Conservation (phyloP, 2,888 invertebrate genomes). For the Euplagia quadripunctaria region DNA sequence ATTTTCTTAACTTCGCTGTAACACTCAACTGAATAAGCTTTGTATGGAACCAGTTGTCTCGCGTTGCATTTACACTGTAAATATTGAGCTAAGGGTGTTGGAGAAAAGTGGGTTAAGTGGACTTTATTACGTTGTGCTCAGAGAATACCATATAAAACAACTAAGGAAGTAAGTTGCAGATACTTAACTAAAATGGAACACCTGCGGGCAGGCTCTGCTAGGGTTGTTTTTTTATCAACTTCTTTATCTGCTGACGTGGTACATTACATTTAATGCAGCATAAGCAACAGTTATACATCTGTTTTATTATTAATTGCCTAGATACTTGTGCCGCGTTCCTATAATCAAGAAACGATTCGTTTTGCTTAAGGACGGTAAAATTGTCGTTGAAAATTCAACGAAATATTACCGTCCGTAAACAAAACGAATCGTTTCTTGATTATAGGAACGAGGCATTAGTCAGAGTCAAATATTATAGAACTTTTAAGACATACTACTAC, state of each 20-base stretch:
- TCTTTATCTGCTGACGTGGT: neutral
- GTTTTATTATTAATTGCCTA: neutral
- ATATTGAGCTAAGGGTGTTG: conserved; percentile 33
- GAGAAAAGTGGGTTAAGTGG: conserved; percentile 39
- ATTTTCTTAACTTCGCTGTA: neutral
- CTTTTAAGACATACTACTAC: no score
- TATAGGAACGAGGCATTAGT: no score
- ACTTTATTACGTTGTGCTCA: conserved; percentile 43
- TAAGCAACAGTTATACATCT: neutral
- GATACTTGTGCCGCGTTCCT: no score
- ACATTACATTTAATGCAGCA: neutral
- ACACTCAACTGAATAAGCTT: conserved; percentile 17
- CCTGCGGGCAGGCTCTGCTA: neutral
- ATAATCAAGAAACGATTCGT: no score
- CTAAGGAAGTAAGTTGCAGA: conserved; percentile 19
- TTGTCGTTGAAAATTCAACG: no score
- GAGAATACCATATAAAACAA: conserved; percentile 36
- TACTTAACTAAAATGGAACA: conserved; percentile 12
- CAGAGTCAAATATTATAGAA: no score
- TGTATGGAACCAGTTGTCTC: conserved; percentile 15
- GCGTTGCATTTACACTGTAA: conserved; percentile 30
- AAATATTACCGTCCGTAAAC: no score
- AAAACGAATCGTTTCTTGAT: no score
- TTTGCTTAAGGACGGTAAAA: no score
- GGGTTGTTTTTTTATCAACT: neutral